These are phyloP conservation scores for Papilio xuthus DNA, from an alignment of 1,140 invertebrate species.

Conservation along the genomic window DNA sequence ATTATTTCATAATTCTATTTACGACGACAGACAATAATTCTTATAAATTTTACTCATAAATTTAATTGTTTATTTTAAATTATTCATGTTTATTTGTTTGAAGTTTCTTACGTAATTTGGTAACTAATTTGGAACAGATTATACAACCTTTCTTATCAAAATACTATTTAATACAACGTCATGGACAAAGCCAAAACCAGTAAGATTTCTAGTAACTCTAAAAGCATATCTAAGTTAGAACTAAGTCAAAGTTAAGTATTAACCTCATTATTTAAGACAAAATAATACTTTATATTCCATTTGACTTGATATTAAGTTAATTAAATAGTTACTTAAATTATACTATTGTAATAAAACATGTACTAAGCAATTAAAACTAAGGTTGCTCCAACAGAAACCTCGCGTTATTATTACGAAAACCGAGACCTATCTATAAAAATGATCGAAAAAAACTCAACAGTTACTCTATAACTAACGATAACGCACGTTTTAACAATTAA, in stretches of 20 bases:
- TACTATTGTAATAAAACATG: not conserved
- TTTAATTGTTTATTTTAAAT: too few species aligned
- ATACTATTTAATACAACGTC: too few species aligned
- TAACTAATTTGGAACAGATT: too few species aligned
- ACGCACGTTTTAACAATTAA: slow-evolving; percentile 48
- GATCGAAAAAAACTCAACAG: slow-evolving; percentile 41
- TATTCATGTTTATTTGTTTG: too few species aligned
- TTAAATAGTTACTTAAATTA: not conserved
- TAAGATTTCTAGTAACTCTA: not conserved
- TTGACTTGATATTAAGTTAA: not conserved
- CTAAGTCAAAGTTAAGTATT: not conserved
- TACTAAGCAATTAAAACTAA: not conserved
- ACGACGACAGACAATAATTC: too few species aligned
- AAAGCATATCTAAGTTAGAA: not conserved
- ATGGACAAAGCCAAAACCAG: not conserved
- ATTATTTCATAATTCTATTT: not conserved
- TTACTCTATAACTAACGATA: slow-evolving; percentile 45
- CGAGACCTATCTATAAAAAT: slow-evolving; percentile 29
- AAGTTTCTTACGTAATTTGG: too few species aligned
- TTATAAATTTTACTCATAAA: too few species aligned
- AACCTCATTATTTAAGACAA: too few species aligned
- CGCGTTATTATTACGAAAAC: slow-evolving; percentile 12
- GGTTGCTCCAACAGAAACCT: not conserved
- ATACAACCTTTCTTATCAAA: too few species aligned
- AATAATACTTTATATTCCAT: not conserved